Base-by-base conservation (phyloP, 2,797 vertebrate genomes). In the Smutsia gigantea region DNA sequence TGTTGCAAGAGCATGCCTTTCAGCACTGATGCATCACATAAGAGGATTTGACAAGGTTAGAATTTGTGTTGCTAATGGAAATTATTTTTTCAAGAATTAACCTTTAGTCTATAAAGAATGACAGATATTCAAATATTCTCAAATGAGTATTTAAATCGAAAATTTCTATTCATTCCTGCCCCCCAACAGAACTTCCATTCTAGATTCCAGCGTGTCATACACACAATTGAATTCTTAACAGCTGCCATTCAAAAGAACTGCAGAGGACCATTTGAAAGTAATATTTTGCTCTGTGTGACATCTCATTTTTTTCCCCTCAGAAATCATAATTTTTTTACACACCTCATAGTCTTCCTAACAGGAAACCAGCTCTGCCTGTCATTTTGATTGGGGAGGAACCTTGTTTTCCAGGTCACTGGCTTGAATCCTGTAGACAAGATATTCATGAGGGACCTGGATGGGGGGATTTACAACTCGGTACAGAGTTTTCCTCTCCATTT, bases 401-500 rank as follows among this genome's bases (percentile, higher is more conserved):
- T 98, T 98, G 98, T 98, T 97, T 99, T 99, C 99, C 98, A 99
- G 99, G 99, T 99, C 99, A 99, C 97, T 97, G 98, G 97, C 96
- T 99, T 98, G 98, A 99, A 98, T 99, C 98, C 98, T 97, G 97
- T 98, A 99, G 98, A 99, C 98, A 98, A 99, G 99, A 98, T 99
- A 99, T 99, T 99, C 98, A 99, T 98, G 98, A 98, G 99, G 98
- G 99, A 99, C 98, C 98, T 97, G 98, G 97, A 96, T 96, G 98
- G 94, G 98, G 99, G 99, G 99, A 99, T 99, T 99, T 99, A 99
- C 99, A 99, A 99, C 99, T 99, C 98, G 75, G 98, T 97, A 98
- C 97, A 98, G 99, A 99, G 98, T 99, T 99, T 99, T 99, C 99
- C 99, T 99, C 99, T 99, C 99, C 99, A 99, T 99, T 99, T 99